Conservation (phyloP, 2,113 vertebrate species). For the Gymnorhina tibicen region DNA sequence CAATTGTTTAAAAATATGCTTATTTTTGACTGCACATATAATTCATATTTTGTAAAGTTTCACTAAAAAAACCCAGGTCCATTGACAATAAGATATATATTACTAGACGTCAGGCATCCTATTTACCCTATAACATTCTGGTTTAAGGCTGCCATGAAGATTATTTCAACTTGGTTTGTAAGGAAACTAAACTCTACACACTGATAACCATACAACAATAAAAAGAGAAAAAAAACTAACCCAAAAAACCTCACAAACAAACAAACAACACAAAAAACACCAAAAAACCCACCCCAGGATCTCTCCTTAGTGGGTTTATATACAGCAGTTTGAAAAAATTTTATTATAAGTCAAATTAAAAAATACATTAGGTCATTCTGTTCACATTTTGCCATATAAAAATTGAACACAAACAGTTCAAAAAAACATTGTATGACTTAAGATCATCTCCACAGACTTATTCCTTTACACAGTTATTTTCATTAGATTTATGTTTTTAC, state of each 20-base stretch:
- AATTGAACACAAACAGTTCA: neutral
- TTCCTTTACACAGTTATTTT: constrained; percentile 3
- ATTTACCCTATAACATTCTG: constrained; percentile 41
- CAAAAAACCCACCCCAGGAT: neutral
- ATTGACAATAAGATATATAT: constrained; percentile 15
- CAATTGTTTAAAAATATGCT: neutral
- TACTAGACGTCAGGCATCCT: constrained; percentile 22
- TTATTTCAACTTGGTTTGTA: constrained; percentile 45
- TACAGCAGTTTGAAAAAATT: constrained; percentile 38
- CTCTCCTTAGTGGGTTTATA: neutral
- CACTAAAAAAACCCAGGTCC: neutral
- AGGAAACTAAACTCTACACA: neutral
- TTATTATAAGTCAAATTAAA: constrained; percentile 49
- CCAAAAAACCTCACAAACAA: neutral
- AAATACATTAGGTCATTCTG: constrained; percentile 30
- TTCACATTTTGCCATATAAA: constrained; percentile 42
- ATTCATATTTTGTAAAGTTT: neutral
- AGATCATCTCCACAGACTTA: neutral
- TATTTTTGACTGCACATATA: neutral
- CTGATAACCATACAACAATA: neutral
- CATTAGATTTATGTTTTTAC: neutral
- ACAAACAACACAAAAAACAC: neutral
- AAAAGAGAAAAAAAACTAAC: neutral
- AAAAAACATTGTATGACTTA: neutral
- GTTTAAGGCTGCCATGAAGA: constrained; percentile 49